Conservation (phyloP, 2,888 invertebrate genomes). For the Drosophila histrio region DNA sequence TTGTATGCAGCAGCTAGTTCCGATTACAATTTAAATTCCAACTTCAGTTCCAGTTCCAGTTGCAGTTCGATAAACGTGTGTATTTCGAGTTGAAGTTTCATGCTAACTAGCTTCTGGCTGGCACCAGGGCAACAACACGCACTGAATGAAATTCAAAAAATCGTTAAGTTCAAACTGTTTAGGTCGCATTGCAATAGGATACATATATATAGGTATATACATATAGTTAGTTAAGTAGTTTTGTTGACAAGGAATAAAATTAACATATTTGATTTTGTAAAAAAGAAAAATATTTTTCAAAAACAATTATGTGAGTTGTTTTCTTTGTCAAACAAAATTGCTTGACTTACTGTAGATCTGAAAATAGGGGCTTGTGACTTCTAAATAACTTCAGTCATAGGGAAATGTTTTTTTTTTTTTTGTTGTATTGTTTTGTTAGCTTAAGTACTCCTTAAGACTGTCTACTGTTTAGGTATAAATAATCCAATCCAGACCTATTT, state of each 20-base stretch:
- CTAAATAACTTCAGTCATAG: not conserved
- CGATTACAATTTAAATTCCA: not conserved
- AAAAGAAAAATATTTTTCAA: too few species aligned
- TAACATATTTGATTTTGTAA: too few species aligned
- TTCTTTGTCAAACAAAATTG: too few species aligned
- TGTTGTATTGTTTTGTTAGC: not conserved
- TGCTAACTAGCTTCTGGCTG: conserved; percentile 52
- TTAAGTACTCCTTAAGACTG: conserved; percentile 69
- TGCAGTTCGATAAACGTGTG: conserved; percentile 2
- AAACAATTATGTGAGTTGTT: too few species aligned
- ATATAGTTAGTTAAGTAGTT: too few species aligned
- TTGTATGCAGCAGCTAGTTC: conserved; percentile 63
- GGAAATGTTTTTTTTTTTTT: not conserved
- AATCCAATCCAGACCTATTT: conserved; percentile 32
- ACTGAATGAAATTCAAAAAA: not conserved
- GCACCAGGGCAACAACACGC: conserved; percentile 34
- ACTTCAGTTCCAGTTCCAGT: not conserved
- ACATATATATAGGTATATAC: not conserved
- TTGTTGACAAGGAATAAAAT: too few species aligned
- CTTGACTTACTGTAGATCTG: too few species aligned
- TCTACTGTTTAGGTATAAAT: conserved; percentile 58
- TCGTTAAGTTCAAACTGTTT: not conserved
- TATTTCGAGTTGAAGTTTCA: conserved; percentile 17
- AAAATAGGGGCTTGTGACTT: too few species aligned
- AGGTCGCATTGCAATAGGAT: not conserved